Evolutionary conservation across 64 coral and sea anemone genomes (phyloP), one percentile per base, ranked within the genome.

Genomic region (Montipora foliosa): DNA sequence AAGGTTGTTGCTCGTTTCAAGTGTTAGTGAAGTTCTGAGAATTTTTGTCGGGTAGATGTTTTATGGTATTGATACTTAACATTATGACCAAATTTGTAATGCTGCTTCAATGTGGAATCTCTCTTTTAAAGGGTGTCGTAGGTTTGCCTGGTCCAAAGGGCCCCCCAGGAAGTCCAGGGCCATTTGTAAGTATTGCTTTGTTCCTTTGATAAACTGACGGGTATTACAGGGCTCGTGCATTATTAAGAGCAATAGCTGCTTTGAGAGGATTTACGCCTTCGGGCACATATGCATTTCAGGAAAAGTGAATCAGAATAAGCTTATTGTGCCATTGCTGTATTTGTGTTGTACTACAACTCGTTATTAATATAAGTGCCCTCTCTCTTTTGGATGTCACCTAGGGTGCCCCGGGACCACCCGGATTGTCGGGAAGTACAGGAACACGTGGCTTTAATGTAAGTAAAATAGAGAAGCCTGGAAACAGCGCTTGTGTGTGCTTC

Each of bases 121-220:
- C 15, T 67, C 81, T 46, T 67, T 75, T 12, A 37, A 76, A 94
- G 93, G 93, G 93, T 24, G 87, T 76, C 48, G 67, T 44, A 25
- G 93, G 93, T 13, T 89, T 59, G 13, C 53, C 29, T 2, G 93
- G 93, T 45, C 67, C 69, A 1, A 82, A 49, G 73, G 93, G 93
- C 57, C 87, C 77, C 2, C 93, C 79, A 52, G 93, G 93, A 19
- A 75, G 69, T 66, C 79, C 51, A 20, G 93, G 93, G 11, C 78
- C 80, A 25, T 83, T 89, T 87, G 93, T 94, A 69, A 86, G 82
- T 86, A 71, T 7, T 47, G 8, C 15, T 80, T 47, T 6, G 7
- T 64, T 17, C 37, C 37, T 37, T 37, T 37, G 37, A 37, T 37
- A 37, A 37, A 37, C 37, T 37, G 37, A 37, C 37, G 37, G 37